Conservation (phyloP, 2,888 invertebrate species). For the Drosophila formosana region DNA sequence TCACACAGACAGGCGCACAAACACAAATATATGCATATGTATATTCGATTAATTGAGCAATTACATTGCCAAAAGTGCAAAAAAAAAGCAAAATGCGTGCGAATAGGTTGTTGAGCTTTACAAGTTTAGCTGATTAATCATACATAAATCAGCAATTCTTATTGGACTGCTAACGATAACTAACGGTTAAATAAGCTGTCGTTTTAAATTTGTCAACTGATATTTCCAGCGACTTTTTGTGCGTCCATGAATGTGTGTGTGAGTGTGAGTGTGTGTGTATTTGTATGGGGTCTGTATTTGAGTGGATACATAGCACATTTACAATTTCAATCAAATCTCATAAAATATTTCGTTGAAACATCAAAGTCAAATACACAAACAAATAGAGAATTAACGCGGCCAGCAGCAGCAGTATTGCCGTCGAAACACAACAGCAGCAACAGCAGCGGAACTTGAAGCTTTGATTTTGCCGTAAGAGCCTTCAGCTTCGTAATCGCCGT, state of each 20-base stretch:
- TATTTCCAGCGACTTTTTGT: slow-evolving; percentile 3
- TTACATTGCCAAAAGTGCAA: slow-evolving; percentile 41
- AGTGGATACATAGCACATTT: slow-evolving; percentile 22
- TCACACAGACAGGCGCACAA: slow-evolving; percentile 32
- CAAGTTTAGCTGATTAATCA: slow-evolving; percentile 25
- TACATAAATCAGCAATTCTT: slow-evolving; percentile 18
- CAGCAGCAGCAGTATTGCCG: slow-evolving; percentile 16
- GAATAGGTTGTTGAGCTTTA: slow-evolving; percentile 11
- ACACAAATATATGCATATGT: slow-evolving; percentile 18
- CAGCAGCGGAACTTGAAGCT: slow-evolving; percentile 40
- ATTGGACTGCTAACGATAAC: slow-evolving; percentile 23
- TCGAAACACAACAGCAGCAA: slow-evolving; percentile 23
- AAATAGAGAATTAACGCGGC: slow-evolving; percentile 18
- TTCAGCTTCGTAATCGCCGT: slow-evolving; percentile 30
- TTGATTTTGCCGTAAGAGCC: slow-evolving; percentile 50
- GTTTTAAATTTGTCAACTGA: slow-evolving; percentile 14
- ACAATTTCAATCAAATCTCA: slow-evolving; percentile 67
- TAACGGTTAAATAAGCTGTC: slow-evolving; percentile 19
- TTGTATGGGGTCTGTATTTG: neutral
- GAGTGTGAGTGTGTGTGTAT: neutral
- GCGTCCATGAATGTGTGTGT: slow-evolving; percentile 8
- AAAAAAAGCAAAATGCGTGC: slow-evolving; percentile 25
- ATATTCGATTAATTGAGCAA: slow-evolving; percentile 60
- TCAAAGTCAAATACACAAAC: slow-evolving; percentile 54
- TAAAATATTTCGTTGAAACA: slow-evolving; percentile 63